Evolutionary conservation across 2,888 invertebrate species (phyloP).

Genomic region (Lasius fuliginosus): DNA sequence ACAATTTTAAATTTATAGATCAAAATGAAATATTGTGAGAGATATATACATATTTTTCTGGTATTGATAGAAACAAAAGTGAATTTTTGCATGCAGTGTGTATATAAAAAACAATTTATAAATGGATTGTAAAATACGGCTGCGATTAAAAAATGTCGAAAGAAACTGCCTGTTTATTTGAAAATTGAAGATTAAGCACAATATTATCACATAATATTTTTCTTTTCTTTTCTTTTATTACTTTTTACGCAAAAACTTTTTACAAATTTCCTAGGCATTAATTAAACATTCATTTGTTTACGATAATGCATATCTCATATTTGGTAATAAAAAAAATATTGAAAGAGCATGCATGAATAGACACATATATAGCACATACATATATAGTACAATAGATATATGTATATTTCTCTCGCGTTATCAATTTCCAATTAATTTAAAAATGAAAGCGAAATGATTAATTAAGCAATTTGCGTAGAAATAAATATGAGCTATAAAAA

Average conservation of each 20-base stretch:
- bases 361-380: neutral
- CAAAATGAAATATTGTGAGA: neutral
- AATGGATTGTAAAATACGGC: neutral
- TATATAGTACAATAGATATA: neutral
- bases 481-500: neutral
- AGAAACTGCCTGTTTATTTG: slow-evolving; percentile 16
- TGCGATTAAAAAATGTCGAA: neutral
- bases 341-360: neutral
- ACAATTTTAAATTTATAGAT: neutral
- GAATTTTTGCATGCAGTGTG: neutral
- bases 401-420: neutral
- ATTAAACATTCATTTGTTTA: slow-evolving; percentile 3
- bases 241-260: neutral
- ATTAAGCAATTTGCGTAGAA: neutral
- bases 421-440: neutral
- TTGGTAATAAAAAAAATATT: slow-evolving; percentile 8
- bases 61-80: neutral
- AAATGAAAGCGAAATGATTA: neutral
- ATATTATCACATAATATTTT: neutral
- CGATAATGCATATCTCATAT: neutral
- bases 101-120: neutral
- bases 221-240: neutral
- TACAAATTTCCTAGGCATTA: neutral
- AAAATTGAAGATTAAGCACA: slow-evolving; percentile 11
- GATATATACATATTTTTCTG: neutral